Conservation (phyloP, 1,140 invertebrate species). For the Conopomorpha cramerella region DNA sequence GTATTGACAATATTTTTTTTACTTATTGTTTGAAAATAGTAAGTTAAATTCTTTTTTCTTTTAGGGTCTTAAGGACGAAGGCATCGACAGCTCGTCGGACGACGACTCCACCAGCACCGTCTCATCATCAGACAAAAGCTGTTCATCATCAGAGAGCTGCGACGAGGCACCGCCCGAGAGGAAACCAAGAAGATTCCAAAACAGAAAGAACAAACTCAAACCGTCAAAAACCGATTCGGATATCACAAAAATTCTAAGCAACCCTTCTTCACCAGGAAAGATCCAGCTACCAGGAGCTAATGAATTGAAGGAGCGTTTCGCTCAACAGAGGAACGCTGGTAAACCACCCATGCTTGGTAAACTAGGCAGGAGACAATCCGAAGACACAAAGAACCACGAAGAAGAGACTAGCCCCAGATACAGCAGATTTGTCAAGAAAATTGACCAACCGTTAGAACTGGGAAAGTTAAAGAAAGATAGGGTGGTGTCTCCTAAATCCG, state of each 20-base stretch:
- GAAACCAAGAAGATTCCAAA: not conserved
- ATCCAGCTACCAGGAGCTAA: slow-evolving; percentile 26
- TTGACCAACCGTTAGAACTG: slow-evolving; percentile 38
- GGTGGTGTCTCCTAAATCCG: no score
- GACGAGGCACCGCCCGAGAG: slow-evolving; percentile 23
- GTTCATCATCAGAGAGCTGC: slow-evolving; percentile 50
- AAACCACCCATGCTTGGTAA: slow-evolving; percentile 35
- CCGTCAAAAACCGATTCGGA: slow-evolving; percentile 50
- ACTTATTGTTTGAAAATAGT: no score
- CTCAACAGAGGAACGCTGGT: slow-evolving; percentile 32
- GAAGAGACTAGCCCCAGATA: slow-evolving; percentile 18
- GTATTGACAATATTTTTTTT: no score
- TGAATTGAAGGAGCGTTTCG: slow-evolving; percentile 38
- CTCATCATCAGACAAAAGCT: slow-evolving; percentile 52
- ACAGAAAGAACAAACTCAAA: slow-evolving; percentile 42
- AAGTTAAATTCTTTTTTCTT: no score
- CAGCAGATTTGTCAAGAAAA: slow-evolving; percentile 28
- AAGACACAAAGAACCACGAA: slow-evolving; percentile 26
- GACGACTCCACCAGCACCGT: slow-evolving; percentile 49
- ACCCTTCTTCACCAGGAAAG: slow-evolving; percentile 2
- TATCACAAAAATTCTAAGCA: slow-evolving; percentile 22
- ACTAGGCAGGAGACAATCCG: slow-evolving; percentile 31
- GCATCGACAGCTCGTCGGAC: slow-evolving; percentile 56
- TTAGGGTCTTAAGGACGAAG: slow-evolving; percentile 56
- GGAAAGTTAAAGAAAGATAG: slow-evolving; percentile 33